Evolutionary conservation across 2,888 invertebrate genomes (phyloP).

Genomic region (Orchesellides sinensis): DNA sequence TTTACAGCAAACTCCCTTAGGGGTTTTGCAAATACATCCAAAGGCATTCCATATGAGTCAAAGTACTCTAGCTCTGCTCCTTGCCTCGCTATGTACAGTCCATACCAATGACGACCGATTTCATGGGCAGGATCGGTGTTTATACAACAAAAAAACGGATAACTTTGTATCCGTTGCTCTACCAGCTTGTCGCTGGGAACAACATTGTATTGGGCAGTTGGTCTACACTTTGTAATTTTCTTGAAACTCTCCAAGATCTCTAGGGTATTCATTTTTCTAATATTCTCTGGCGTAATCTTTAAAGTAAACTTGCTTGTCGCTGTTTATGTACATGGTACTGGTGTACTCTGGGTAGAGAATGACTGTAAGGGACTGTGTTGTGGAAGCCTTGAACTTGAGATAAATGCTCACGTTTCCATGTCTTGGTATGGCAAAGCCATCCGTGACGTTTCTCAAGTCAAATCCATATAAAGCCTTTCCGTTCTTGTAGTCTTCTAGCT

Average conservation of each 20-base stretch:
- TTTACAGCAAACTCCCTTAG: conserved; percentile 7
- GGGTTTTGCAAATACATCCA: neutral
- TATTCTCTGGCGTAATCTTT: conserved; percentile 12
- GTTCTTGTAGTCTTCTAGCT: neutral
- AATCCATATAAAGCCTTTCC: conserved; percentile 35
- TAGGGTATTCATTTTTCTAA: conserved; percentile 27
- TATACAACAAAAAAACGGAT: conserved; percentile 11
- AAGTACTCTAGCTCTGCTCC: conserved; percentile 22
- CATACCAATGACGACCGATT: conserved; percentile 23
- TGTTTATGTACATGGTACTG: conserved; percentile 11
- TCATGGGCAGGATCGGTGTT: conserved; percentile 9
- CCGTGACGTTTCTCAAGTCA: conserved; percentile 2
- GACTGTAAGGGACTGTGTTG: neutral
- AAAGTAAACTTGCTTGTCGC: conserved; percentile 10
- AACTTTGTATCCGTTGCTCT: neutral
- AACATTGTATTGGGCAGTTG: conserved; percentile 12
- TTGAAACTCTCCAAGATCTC: conserved; percentile 12
- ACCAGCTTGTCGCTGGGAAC: conserved; percentile 4
- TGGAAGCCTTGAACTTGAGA: conserved; percentile 17
- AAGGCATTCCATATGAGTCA: conserved; percentile 24
- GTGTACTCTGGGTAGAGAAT: conserved; percentile 25
- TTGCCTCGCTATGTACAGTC: neutral
- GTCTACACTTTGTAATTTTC: conserved; percentile 7
- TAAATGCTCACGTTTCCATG: conserved; percentile 34
- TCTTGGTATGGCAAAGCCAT: conserved; percentile 13